Evolutionary conservation across 2,888 invertebrate species (phyloP), one percentile per base, ranked within the genome.

Genomic region (Cephonodes hylas): DNA sequence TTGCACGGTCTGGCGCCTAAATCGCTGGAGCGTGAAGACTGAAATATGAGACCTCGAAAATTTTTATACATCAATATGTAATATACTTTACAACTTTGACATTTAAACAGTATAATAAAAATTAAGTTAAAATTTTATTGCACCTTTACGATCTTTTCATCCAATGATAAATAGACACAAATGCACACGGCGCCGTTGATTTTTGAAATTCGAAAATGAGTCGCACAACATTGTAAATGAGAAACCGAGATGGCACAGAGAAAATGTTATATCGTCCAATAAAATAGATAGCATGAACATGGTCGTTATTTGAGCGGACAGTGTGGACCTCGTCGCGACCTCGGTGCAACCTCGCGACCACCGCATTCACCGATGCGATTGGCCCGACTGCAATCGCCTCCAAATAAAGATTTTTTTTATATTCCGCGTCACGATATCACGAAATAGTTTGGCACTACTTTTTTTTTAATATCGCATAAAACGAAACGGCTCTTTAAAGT

Each of bases 321-420:
- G 74, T 27, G 18, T 18, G 79, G 83, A 81, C 85, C 83, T 86
- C 83, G 83, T 66, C 66, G 60, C 85, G 89, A 84, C 89, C 90
- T 90, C 88, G 86, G 68, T 58, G 64, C 83, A 85, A 79, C 89
- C 88, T 88, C 87, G 88, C 72, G 67, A 68, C 72, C 73, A 70
- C 79, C 80, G 85, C 89, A 83, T 89, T 90, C 90, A 88, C 91
- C 81, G 79, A 76, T 80, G 80, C 85, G 71, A 89, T 88, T 89
- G 88, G 88, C 77, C 83, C 79, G 73, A 84, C 81, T 84, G 80
- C 85, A 83, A 83, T 85, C 85, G 80, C 83, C 77, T 79, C 86
- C 85, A 86, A 90, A 90, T 89, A 86, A 80, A 85, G 80, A 82
- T 68, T 83, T 85, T 84, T 74, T 86, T 86, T 84, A 77, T 77